Evolutionary conservation across 2,888 invertebrate species (phyloP), one percentile per base, ranked within the genome.

Genomic region (Spisula subtruncata): DNA sequence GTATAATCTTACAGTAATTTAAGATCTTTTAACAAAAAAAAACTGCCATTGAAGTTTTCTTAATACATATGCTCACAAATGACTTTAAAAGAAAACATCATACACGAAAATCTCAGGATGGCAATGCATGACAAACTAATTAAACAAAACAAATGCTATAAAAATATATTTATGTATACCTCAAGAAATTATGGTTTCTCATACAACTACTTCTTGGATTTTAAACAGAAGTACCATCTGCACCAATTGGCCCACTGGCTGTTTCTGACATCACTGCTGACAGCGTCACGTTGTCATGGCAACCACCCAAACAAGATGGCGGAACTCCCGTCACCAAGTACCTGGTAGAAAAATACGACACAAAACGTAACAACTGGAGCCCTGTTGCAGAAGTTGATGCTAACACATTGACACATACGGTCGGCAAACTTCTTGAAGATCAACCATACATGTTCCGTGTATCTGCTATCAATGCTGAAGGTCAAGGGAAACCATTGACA

Each of bases 401-500:
- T 14, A 90, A 94, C 51, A 94, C 93, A 0, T 85, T 94, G 79
- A 93, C 89, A 12, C 94, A 93, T 91, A 93, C 93, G 14, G 94
- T 95, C 14, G 87, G 90, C 12, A 95, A 95, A 86, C 92, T 96
- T 79, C 90, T 95, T 25, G 96, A 96, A 81, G 96, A 95, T 66
- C 94, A 95, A 60, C 92, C 96, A 25, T 97, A 97, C 87, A 88
- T 95, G 92, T 97, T 97, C 95, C 93, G 96, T 81, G 95, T 97
- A 29, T 94, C 94, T 18, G 96, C 97, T 46, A 95, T 96, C 79
- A 97, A 97, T 93, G 92, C 88, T 56, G 94, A 94, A 83, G 95
- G 95, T 79, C 93, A 93, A 86, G 92, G 95, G 46, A 98, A 98
- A 89, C 94, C 96, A 46, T 91, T 96, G 41, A 92, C 93, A 66